These are phyloP conservation scores for Nudaria mundana DNA, from an alignment of 2,888 invertebrate species.

Conservation along the genomic window DNA sequence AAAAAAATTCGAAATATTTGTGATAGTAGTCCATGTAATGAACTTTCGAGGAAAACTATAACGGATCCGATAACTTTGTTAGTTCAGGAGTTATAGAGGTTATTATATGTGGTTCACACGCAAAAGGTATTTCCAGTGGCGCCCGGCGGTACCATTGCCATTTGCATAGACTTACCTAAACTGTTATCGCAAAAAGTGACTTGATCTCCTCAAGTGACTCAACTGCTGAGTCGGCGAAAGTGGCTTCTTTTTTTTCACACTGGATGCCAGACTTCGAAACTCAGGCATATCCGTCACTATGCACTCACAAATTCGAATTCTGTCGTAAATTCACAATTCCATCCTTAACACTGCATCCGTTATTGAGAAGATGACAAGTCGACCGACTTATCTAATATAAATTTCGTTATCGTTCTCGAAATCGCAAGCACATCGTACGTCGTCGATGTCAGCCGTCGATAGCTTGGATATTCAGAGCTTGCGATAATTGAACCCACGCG, in stretches of 20 bases:
- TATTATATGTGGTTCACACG: too few species aligned
- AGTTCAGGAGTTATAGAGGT: too few species aligned
- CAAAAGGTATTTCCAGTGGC: too few species aligned
- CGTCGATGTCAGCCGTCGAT: conserved; percentile 40
- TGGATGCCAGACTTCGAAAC: conserved; percentile 66
- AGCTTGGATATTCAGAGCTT: too few species aligned
- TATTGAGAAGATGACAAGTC: conserved; percentile 13
- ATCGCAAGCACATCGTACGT: conserved; percentile 52
- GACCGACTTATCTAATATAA: conserved; percentile 18
- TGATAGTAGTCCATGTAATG: too few species aligned
- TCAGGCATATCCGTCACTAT: conserved; percentile 74
- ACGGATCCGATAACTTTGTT: too few species aligned
- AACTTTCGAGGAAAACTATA: too few species aligned
- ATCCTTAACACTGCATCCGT: conserved; percentile 72
- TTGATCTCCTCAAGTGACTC: conserved; percentile 58
- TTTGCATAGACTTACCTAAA: conserved; percentile 77
- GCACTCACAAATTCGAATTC: conserved; percentile 47
- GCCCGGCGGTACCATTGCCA: too few species aligned
- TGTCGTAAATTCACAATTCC: conserved; percentile 49
- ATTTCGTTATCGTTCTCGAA: conserved; percentile 47
- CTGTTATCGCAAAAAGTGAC: conserved; percentile 74
- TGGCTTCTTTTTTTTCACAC: conserved; percentile 76
- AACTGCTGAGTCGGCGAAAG: conserved; percentile 51
- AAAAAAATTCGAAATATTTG: too few species aligned
- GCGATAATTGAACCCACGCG: conserved; percentile 57